phyloP scores from a whole-genome alignment of 2,888 invertebrate species.

The Zonitis immaculata region DNA sequence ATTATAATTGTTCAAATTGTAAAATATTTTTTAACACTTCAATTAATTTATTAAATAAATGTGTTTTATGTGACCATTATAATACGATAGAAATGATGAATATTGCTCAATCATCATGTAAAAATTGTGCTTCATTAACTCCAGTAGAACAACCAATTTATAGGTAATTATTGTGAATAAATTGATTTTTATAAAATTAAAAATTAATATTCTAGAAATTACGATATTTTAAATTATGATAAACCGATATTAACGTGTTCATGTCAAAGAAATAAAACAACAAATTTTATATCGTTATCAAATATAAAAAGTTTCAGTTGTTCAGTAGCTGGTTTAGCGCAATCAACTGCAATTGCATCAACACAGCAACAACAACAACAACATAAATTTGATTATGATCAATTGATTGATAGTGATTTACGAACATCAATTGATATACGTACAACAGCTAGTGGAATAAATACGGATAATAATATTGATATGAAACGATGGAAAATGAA shows the following conservation, averaged over 20 bases:
- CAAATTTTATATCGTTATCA: conserved; percentile 40
- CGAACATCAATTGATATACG: conserved; percentile 37
- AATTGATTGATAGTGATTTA: conserved; percentile 35
- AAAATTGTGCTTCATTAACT: conserved; percentile 43
- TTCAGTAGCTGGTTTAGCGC: conserved; percentile 35
- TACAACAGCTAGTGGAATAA: conserved; percentile 47
- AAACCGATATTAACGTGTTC: conserved; percentile 27
- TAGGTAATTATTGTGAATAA: conserved; percentile 2
- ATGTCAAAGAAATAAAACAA: conserved; percentile 37
- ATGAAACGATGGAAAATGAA: conserved; percentile 38
- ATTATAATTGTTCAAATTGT: conserved; percentile 26
- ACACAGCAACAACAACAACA: neutral
- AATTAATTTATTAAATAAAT: conserved; percentile 23
- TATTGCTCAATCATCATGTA: conserved; percentile 43
- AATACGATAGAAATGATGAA: conserved; percentile 40
- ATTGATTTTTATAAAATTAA: neutral
- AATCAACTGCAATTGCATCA: neutral
- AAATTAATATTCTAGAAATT: conserved; percentile 30
- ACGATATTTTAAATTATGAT: conserved; percentile 40
- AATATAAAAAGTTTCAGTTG: conserved; percentile 46
- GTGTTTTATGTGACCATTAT: conserved; percentile 38
- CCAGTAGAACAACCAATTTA: conserved; percentile 42
- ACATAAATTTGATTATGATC: conserved; percentile 38
- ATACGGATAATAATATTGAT: conserved; percentile 36
- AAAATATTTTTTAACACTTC: conserved; percentile 22